Evolutionary conservation across 2,113 vertebrate species (phyloP).

Genomic region (Lepisosteus oculatus): DNA sequence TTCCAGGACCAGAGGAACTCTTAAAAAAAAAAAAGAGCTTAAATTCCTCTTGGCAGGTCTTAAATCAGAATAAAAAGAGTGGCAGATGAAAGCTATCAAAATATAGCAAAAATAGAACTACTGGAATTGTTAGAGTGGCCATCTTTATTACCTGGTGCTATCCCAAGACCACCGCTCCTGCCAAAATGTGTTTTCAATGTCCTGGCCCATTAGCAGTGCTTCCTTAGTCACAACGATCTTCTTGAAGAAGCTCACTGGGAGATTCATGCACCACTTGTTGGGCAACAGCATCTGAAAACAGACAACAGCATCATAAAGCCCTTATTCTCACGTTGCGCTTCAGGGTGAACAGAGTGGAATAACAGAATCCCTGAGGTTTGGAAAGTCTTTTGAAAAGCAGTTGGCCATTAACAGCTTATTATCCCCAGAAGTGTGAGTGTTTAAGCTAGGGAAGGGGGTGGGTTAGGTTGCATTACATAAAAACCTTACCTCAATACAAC

Average conservation of each 20-base stretch:
- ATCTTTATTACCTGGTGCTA: constrained; percentile 28
- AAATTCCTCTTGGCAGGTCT: neutral
- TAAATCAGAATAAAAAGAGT: neutral
- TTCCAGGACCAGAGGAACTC: constrained; percentile 42
- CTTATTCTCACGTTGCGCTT: too few species aligned
- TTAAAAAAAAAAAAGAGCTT: constrained; percentile 6
- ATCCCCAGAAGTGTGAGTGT: neutral
- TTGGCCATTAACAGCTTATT: neutral
- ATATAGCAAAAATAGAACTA: too few species aligned
- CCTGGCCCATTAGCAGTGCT: neutral
- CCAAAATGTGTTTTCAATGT: constrained; percentile 38
- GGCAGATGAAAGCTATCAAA: neutral
- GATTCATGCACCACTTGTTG: constrained; percentile 40
- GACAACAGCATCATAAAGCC: too few species aligned
- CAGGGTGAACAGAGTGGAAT: too few species aligned
- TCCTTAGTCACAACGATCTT: constrained; percentile 35
- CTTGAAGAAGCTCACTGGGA: constrained; percentile 44
- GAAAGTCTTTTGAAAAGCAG: neutral
- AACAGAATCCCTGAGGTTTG: too few species aligned
- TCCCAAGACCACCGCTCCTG: constrained; percentile 41
- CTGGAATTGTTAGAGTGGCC: too few species aligned
- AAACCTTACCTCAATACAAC: constrained; percentile 38
- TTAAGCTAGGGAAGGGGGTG: neutral
- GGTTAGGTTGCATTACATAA: neutral
- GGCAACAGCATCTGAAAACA: constrained; percentile 36